Percentiles rank a stretch among this genome's conserved stretches.
Evolutionary conservation across 1,140 invertebrate species (phyloP).

Genomic region (Notospermus geniculatus): DNA sequence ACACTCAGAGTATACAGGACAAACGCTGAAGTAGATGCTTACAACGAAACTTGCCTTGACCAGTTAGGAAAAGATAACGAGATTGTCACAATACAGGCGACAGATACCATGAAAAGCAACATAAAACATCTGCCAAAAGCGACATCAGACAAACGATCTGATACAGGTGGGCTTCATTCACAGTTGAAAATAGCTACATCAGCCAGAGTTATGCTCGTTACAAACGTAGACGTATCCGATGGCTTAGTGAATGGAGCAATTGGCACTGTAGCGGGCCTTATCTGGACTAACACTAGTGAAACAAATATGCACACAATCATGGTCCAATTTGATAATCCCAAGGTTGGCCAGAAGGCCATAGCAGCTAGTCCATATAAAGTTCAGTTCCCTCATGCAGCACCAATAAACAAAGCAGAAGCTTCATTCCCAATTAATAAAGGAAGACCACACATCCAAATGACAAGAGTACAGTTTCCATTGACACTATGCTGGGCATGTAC

Average conservation of each 20-base stretch:
- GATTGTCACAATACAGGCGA: not conserved
- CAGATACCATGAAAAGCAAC: not conserved
- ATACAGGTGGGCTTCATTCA: too few species aligned
- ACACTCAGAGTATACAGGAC: not conserved
- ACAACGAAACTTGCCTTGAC: not conserved
- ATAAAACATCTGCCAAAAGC: too few species aligned
- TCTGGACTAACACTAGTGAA: not conserved
- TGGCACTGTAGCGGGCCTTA: not conserved
- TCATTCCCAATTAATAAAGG: too few species aligned
- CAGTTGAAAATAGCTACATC: too few species aligned
- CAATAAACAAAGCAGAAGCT: not conserved
- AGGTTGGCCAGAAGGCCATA: not conserved
- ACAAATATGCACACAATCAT: not conserved
- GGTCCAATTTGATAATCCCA: not conserved
- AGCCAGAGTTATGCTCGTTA: too few species aligned
- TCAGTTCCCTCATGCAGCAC: not conserved
- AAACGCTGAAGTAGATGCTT: not conserved
- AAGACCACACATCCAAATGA: not conserved
- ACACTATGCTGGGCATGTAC: not conserved
- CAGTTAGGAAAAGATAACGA: not conserved
- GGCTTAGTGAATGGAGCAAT: too few species aligned
- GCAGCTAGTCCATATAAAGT: not conserved
- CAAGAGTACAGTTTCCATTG: conserved; percentile 4
- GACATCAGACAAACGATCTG: too few species aligned
- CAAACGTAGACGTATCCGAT: too few species aligned